Evolutionary conservation across 2,113 vertebrate species (phyloP).

Genomic region (Falco punctatus): DNA sequence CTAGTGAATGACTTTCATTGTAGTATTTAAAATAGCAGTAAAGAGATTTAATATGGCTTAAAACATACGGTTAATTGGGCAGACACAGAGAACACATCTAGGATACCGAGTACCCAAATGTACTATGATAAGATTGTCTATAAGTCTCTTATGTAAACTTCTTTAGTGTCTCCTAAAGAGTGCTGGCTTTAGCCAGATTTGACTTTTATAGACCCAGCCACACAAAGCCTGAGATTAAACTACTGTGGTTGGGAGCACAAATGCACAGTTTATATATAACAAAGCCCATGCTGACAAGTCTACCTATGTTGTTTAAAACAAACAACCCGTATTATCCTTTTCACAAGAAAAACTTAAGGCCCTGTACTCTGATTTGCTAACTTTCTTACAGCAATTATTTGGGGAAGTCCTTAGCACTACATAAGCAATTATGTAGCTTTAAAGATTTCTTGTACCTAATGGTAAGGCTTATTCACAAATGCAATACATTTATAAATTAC

Average conservation of each 20-base stretch:
- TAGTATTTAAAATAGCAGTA: slow-evolving; percentile 61
- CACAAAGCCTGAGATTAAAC: slow-evolving; percentile 66
- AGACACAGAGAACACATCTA: slow-evolving; percentile 65
- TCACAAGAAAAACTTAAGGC: slow-evolving; percentile 80
- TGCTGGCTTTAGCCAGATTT: slow-evolving; percentile 70
- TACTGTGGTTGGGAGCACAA: slow-evolving; percentile 58
- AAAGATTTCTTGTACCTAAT: slow-evolving; percentile 76
- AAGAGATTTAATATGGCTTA: slow-evolving; percentile 72
- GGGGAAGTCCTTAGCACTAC: slow-evolving; percentile 69
- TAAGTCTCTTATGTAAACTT: slow-evolving; percentile 80
- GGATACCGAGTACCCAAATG: slow-evolving; percentile 62
- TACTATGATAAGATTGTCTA: slow-evolving; percentile 79
- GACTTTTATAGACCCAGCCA: slow-evolving; percentile 62
- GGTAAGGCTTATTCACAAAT: slow-evolving; percentile 85
- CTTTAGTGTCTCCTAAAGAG: slow-evolving; percentile 71
- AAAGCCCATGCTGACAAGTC: slow-evolving; percentile 55
- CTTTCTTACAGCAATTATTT: slow-evolving; percentile 74
- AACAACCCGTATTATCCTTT: slow-evolving; percentile 83
- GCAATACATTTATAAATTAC: slow-evolving; percentile 76
- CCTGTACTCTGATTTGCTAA: slow-evolving; percentile 74
- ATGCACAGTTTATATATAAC: slow-evolving; percentile 64
- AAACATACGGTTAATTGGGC: slow-evolving; percentile 68
- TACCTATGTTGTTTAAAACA: slow-evolving; percentile 62
- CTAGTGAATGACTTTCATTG: slow-evolving; percentile 69
- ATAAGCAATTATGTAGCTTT: slow-evolving; percentile 62